Evolutionary conservation across 1,140 invertebrate species (phyloP), one percentile per base, ranked within the genome.

Genomic region (Nixonia krombeini): DNA sequence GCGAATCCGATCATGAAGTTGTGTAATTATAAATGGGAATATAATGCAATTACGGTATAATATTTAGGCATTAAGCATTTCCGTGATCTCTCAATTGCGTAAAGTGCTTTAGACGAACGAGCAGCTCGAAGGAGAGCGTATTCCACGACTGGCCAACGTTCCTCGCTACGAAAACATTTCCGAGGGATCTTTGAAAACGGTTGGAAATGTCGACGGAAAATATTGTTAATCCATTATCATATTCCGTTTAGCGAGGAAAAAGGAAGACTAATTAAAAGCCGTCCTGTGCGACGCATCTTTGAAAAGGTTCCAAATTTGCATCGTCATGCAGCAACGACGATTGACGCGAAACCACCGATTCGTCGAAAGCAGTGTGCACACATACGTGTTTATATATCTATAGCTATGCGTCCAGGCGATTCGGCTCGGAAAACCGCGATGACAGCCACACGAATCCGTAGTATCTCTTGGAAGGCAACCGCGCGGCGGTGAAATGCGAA

Each of bases 401-500:
- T 45, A 58, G 37, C 59, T 61, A 51, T 58, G 50, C 65, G 58
- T 53, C 55, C 38, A 31, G 46, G 66, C 55, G 58, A 57, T 61
- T 65, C 51, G 57, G 53, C 57, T 65, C 52, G 53, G 62, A 58
- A 70, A 65, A 66, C 63, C 63, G 61, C 68, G 68, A 70, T 70
- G 68, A 70, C 62, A 70, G 53, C 69, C 59, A 47, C 56, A 66
- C 58, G 69, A 67, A 67, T 71, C 53, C 63, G 53, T 65, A 65
- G 67, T 61, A 61, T 58, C 58, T 66, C 59, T 65, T 62, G 29
- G 61, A 50, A 63, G 62, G 57, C 52, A 70, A 62, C 57, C 68
- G 68, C 61, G 61, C 50, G 61, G 59, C 61, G 61, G 67, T 70
- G 62, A 70, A 70, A 70, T 66, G 68, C 53, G 58, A 80, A 77